phyloP scores from a whole-genome alignment of 2,113 vertebrate species.

The Indicator indicator region DNA sequence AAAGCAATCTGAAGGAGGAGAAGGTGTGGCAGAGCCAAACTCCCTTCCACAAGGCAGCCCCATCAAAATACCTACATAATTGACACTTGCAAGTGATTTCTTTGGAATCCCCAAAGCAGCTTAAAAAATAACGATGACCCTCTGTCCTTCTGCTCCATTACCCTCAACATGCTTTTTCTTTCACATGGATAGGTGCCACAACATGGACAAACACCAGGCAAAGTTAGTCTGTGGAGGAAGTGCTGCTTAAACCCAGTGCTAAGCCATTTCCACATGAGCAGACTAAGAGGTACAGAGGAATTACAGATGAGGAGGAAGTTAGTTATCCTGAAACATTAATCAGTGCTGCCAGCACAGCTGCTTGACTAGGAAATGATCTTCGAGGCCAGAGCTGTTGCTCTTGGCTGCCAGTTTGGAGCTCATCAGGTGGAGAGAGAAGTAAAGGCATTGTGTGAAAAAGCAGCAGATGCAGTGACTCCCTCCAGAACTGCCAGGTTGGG shows the following conservation, averaged over 20 bases:
- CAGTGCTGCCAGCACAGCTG: conserved; percentile 27
- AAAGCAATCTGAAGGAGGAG: not conserved
- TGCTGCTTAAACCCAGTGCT: not conserved
- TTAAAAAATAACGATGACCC: conserved; percentile 49
- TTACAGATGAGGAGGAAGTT: conserved; percentile 18
- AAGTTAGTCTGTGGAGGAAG: not conserved
- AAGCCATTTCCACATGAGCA: conserved; percentile 44
- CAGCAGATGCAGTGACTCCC: not conserved
- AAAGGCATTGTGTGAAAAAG: not conserved
- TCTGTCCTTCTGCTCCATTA: conserved; percentile 55
- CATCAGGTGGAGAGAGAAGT: not conserved
- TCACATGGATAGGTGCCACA: not conserved
- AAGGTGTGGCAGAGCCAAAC: not conserved
- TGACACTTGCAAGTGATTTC: not conserved
- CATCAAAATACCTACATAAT: not conserved
- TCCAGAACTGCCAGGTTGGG: not conserved
- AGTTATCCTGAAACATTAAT: conserved; percentile 67
- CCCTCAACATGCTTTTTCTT: conserved; percentile 22
- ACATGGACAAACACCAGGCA: not conserved
- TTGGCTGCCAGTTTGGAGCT: not conserved
- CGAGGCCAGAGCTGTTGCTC: not conserved
- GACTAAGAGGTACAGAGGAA: conserved; percentile 34
- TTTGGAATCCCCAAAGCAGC: not conserved
- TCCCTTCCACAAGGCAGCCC: not conserved
- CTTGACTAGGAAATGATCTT: not conserved